Evolutionary conservation across 2,888 invertebrate species (phyloP), one percentile per base, ranked within the genome.

Genomic region (Noctua fimbriata): DNA sequence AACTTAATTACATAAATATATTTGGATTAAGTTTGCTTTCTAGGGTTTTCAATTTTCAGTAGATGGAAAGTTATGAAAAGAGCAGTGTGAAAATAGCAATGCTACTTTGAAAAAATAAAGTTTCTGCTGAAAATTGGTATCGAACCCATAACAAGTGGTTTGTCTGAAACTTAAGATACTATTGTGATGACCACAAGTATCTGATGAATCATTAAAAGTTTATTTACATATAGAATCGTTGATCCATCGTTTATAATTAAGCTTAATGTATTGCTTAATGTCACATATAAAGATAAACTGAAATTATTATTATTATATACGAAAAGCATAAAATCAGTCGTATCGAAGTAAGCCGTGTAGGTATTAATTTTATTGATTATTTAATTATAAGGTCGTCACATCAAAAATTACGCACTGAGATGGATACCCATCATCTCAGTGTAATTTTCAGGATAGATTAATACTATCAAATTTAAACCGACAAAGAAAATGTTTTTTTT

Each of bases 221-320:
- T 70, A 81, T 77, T 76, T 70, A 66, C 77, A 83, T 65, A 70
- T 24, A 14, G n/a, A 63, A 63, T 66, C n/a, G 66, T 60, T 66
- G 36, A 47, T 67, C 55, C 12, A 70, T 67, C 24, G 70, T 32
- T 60, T 76, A 60, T 69, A 76, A 82, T 77, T 67, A 83, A 81
- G 24, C 28, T 67, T 60, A 71, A 77, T 83, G 71, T 71, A 77
- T 71, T 58, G 69, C 58, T 63, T 52, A 75, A 12, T 28, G 76
- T 44, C 4, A 41, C 36, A 32, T 52, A 67, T 36, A 47, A 82
- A 67, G 49, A 66, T 70, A 70, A 66, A 83, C 24, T 47, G 7
- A 47, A 77, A 16, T 83, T 67, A 71, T 76, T 55, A 67, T 76
- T 55, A 69, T 41, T 41, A 28, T 24, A 21, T 70, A 49, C n/a